Conservation (phyloP, 2,797 vertebrate species). For the Arremon aurantiirostris region DNA sequence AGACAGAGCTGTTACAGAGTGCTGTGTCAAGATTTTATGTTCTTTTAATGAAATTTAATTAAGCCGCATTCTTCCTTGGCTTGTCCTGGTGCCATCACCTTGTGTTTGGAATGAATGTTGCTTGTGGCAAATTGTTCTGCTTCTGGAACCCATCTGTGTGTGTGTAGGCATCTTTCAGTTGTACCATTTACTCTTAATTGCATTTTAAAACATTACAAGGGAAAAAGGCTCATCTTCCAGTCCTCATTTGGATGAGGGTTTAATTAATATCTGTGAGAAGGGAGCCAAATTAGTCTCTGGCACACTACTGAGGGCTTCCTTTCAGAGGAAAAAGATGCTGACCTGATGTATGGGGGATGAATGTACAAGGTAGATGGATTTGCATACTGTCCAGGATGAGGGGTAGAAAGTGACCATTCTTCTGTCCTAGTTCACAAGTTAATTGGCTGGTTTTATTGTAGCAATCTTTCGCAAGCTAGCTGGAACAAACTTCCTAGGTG, state of each 20-base stretch:
- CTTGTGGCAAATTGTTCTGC: background rate
- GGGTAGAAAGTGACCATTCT: background rate
- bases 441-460: background rate
- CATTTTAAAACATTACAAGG: background rate
- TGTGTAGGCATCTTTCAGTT: background rate
- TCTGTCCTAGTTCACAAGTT: background rate
- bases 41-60: background rate
- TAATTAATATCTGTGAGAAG: background rate
- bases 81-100: background rate
- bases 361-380: background rate
- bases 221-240: background rate
- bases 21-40: background rate
- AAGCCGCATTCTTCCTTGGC: background rate
- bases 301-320: background rate
- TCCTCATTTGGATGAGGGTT: background rate
- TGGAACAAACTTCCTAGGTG: background rate
- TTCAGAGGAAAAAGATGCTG: background rate
- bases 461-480: background rate
- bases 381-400: background rate
- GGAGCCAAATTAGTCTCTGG: background rate
- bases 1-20: background rate
- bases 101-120: background rate
- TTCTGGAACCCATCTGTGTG: background rate
- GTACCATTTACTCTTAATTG: background rate
- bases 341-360: background rate